Conservation (phyloP, 1,140 invertebrate species). For the Metaphire vulgaris region DNA sequence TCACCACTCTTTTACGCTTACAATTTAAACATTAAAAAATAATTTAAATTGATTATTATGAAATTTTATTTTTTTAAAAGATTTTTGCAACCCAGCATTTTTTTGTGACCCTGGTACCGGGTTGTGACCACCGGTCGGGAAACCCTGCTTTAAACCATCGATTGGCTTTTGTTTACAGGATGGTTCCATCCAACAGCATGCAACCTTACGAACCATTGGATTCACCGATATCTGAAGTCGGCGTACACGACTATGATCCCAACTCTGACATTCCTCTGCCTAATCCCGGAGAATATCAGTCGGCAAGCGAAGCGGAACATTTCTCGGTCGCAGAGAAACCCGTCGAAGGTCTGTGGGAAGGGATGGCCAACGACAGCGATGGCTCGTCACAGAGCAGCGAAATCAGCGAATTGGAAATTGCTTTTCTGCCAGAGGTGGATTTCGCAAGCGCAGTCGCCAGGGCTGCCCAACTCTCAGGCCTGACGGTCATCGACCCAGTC, state of each 20-base stretch:
- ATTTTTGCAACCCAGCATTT: too few relatives aligned
- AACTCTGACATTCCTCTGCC: neutral
- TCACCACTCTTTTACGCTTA: too few relatives aligned
- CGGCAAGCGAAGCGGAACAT: neutral
- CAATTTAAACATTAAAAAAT: too few relatives aligned
- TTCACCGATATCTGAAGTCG: neutral
- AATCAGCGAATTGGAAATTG: constrained; percentile 43
- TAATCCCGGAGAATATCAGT: neutral
- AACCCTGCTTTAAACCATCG: too few relatives aligned
- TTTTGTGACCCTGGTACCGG: too few relatives aligned
- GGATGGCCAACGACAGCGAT: neutral
- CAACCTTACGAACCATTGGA: neutral
- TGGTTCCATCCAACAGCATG: neutral
- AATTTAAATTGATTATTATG: too few relatives aligned
- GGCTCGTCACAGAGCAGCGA: neutral
- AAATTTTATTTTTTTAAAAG: too few relatives aligned
- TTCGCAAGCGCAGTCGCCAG: constrained; percentile 52
- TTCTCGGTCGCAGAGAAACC: neutral
- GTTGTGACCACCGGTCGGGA: too few relatives aligned
- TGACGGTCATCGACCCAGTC: constrained; percentile 49
- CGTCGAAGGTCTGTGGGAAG: neutral
- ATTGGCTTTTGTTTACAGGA: too few relatives aligned
- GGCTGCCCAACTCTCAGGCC: constrained; percentile 51
- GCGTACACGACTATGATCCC: neutral
- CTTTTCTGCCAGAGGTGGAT: constrained; percentile 52